Conservation (phyloP, 2,888 invertebrate species). For the Deilephila elpenor region DNA sequence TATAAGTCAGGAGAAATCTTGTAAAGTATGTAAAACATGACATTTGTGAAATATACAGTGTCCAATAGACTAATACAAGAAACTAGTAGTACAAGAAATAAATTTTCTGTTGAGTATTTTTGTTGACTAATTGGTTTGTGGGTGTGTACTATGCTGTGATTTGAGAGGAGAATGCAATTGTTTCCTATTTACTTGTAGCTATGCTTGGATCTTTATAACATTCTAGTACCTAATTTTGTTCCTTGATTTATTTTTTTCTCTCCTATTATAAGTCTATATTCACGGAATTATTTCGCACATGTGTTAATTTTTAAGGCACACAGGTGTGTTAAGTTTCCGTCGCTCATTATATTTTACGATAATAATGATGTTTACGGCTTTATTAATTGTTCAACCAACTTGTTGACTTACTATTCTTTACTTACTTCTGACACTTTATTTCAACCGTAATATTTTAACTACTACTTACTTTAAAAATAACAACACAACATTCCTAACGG, state of each 20-base stretch:
- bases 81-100: slow-evolving; percentile 1
- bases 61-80: background rate
- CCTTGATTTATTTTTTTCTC: too few species aligned
- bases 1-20: slow-evolving; percentile 1
- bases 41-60: slow-evolving; percentile 13
- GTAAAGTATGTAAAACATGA: slow-evolving; percentile 15
- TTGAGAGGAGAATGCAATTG: background rate
- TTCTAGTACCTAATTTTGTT: too few species aligned
- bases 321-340: background rate
- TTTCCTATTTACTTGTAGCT: too few species aligned
- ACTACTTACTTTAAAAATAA: too few species aligned
- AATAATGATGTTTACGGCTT: background rate
- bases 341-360: background rate
- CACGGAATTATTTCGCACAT: too few species aligned
- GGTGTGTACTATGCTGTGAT: background rate
- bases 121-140: background rate
- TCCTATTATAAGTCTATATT: too few species aligned
- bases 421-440: background rate
- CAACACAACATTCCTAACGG: too few species aligned
- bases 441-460: background rate
- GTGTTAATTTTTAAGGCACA: too few species aligned
- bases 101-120: background rate
- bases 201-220: too few species aligned
- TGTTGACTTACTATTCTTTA: background rate
- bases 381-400: background rate